Evolutionary conservation across 2,113 vertebrate species (phyloP).

Genomic region (Condylura cristata): DNA sequence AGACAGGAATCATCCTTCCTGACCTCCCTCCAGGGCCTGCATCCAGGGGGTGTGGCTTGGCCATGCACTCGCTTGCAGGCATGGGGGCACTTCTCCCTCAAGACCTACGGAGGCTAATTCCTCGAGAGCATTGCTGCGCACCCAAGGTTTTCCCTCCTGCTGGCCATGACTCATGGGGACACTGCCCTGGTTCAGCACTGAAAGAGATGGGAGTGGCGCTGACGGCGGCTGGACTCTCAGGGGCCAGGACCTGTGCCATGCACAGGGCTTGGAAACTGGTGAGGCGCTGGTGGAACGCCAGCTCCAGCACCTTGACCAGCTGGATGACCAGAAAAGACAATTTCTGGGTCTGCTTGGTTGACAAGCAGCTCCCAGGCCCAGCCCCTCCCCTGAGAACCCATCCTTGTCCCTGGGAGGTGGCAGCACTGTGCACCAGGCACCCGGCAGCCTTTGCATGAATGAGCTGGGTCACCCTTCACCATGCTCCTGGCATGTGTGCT

Average conservation of each 20-base stretch:
- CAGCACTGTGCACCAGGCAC: background rate
- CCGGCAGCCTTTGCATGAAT: background rate
- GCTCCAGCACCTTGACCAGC: background rate
- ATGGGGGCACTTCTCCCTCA: background rate
- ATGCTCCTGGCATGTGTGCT: rapidly evolving
- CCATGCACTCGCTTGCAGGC: background rate
- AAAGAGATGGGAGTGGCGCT: background rate
- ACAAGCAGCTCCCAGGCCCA: background rate
- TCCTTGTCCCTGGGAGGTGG: background rate
- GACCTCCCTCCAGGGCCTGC: background rate
- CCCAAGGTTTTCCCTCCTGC: background rate
- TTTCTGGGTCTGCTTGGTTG: background rate
- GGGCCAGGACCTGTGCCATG: background rate
- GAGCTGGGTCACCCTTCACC: background rate
- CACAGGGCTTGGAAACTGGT: background rate
- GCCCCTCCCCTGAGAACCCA: background rate
- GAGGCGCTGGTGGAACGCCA: background rate
- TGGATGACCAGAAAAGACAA: background rate
- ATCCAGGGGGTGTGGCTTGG: background rate
- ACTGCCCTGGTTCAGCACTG: background rate
- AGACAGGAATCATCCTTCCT: background rate
- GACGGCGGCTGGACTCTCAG: background rate
- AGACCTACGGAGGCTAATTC: background rate
- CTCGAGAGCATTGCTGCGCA: background rate
- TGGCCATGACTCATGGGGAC: background rate